Evolutionary conservation across 2,113 vertebrate species (phyloP).

Genomic region (mouse (Mus musculus)): DNA sequence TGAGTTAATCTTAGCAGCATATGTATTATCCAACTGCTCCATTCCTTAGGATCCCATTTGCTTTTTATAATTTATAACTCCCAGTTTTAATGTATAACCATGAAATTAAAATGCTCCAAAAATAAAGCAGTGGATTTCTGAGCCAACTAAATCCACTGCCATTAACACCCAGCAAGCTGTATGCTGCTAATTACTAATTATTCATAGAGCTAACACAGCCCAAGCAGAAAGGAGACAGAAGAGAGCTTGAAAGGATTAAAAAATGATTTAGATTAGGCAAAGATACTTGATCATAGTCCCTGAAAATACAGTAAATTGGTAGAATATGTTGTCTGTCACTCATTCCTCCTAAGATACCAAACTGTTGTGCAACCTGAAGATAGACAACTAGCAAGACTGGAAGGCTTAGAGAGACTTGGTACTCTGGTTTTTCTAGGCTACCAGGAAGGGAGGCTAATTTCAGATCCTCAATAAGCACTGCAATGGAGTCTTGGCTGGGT

Average conservation of each 20-base stretch:
- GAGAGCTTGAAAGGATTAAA: not conserved
- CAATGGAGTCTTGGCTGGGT: not conserved
- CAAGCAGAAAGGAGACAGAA: not conserved
- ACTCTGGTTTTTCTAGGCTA: not conserved
- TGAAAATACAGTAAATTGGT: slow-evolving; percentile 2
- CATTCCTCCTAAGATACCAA: not conserved
- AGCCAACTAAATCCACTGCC: slow-evolving; percentile 53
- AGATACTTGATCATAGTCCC: not conserved
- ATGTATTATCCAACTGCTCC: not conserved
- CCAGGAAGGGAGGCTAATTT: not conserved
- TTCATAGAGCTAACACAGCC: slow-evolving; percentile 53
- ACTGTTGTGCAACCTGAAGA: not conserved
- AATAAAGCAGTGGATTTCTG: slow-evolving; percentile 59
- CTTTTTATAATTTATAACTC: slow-evolving; percentile 60
- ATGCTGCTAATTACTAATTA: slow-evolving; percentile 68
- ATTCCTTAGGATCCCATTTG: slow-evolving; percentile 27
- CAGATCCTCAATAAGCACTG: not conserved
- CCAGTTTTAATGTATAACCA: slow-evolving; percentile 65
- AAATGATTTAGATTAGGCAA: not conserved
- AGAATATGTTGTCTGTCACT: not conserved
- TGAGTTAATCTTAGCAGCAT: slow-evolving; percentile 19
- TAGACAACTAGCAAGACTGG: not conserved
- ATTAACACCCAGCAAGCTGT: slow-evolving; percentile 41
- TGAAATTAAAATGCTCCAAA: slow-evolving; percentile 62
- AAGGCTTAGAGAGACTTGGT: not conserved